Percentiles rank a stretch among this genome's conserved stretches.
phyloP scores from a whole-genome alignment of 2,888 invertebrate species.

The Microctonus brassicae region DNA sequence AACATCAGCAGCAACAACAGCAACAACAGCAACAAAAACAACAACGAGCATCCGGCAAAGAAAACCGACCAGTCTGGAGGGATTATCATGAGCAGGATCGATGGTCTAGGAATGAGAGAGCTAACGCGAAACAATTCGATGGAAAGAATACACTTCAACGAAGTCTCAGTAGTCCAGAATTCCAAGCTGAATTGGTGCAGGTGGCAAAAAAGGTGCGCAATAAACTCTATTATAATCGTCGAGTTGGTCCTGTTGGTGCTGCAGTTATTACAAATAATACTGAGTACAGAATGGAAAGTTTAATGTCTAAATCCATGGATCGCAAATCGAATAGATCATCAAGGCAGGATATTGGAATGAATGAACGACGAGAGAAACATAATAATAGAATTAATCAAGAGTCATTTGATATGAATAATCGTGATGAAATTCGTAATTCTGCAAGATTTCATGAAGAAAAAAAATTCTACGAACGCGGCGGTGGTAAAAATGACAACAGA shows the following conservation, averaged over 20 bases:
- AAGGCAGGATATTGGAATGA: constrained; percentile 11
- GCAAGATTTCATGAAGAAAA: constrained; percentile 48
- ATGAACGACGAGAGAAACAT: constrained; percentile 31
- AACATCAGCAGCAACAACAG: constrained; percentile 10
- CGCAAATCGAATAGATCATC: constrained; percentile 23
- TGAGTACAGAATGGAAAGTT: constrained; percentile 42
- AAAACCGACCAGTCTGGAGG: constrained; percentile 42
- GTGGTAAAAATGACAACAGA: constrained; percentile 46
- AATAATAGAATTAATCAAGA: constrained; percentile 50
- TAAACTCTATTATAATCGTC: constrained; percentile 53
- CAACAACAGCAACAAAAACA: constrained; percentile 23
- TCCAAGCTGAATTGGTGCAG: constrained; percentile 71
- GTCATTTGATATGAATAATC: constrained; percentile 30
- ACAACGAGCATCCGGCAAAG: constrained; percentile 30
- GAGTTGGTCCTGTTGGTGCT: constrained; percentile 50
- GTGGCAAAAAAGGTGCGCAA: constrained; percentile 59
- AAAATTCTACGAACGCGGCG: constrained; percentile 38
- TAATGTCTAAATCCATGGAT: constrained; percentile 32
- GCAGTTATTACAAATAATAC: constrained; percentile 36
- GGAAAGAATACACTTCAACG: constrained; percentile 68
- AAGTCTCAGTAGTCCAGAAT: constrained; percentile 71
- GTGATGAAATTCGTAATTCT: constrained; percentile 43
- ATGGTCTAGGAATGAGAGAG: constrained; percentile 46
- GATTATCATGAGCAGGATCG: constrained; percentile 42
- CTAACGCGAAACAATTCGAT: constrained; percentile 58